Evolutionary conservation across 2,113 vertebrate genomes (phyloP), one percentile per base, ranked within the genome.

Genomic region (Leptobrachium leishanense): DNA sequence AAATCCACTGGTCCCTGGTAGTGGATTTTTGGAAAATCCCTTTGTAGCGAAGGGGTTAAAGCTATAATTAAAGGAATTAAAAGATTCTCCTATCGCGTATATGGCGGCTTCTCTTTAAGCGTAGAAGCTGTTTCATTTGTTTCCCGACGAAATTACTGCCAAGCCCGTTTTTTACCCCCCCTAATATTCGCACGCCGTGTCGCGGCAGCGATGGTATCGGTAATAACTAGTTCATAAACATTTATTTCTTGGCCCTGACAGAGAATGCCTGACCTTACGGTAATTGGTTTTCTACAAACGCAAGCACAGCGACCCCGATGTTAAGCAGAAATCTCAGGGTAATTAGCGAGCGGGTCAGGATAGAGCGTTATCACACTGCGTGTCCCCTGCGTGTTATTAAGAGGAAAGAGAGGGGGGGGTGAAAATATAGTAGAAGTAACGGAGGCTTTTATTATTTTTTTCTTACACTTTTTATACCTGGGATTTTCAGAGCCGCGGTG

Each of bases 231-330:
- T 76, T 76, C 69, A 73, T 73, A 65, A 79, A 66, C 77, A 66
- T 79, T 64, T 66, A 66, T 79, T 79, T 79, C 59, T 73, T 62
- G 12, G 77, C 69, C 2, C 43, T 64, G 63, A 55, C 76, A 79
- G 70, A 67, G 69, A 44, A 57, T 31, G 50, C 62, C 70, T 79
- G 77, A 79, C 70, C 69, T 79, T 41, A 9, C 77, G 43, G 70
- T 79, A 79, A 79, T 79, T 79, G 77, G 62, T 79, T 79, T 72
- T 72, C 70, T 79, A 63, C 70, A 73, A 72, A 67, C 54, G 59
- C 62, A 73, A 73, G 44, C 77, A 66, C 44, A 73, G 68, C 75
- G 66, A 77, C 75, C 75, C 67, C 39, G 43, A 67, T 62, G 75
- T 70, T 77, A 77, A 77, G 54, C 75, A 70, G 67, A 77, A 70